Evolutionary conservation across 2,797 vertebrate genomes (phyloP).

Genomic region (Oreochromis mossambicus): DNA sequence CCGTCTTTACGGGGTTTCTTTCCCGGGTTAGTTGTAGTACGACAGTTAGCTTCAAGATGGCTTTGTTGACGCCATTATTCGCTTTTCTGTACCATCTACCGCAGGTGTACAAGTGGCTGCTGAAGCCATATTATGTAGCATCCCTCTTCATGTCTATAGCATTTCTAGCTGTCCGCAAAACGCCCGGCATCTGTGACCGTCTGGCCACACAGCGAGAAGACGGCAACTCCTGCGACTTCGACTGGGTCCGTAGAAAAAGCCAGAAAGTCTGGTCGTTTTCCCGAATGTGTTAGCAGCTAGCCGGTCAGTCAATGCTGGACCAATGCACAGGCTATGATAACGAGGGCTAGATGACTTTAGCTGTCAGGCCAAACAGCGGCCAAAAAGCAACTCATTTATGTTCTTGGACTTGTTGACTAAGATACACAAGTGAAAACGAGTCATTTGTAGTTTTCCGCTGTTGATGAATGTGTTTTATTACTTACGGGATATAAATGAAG

Average conservation of each 20-base stretch:
- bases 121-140: slow-evolving; percentile 87
- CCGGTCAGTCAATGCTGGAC: background rate
- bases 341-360: background rate
- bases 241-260: slow-evolving; percentile 82
- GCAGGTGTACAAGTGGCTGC: slow-evolving; percentile 89
- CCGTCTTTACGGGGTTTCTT: background rate
- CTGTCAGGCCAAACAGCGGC: background rate
- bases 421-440: background rate
- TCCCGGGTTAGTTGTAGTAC: background rate
- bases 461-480: background rate
- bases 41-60: slow-evolving; percentile 69
- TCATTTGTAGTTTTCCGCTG: background rate
- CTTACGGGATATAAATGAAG: background rate
- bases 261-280: background rate
- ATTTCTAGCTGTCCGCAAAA: slow-evolving; percentile 87
- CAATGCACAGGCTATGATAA: background rate
- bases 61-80: slow-evolving; percentile 84
- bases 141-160: slow-evolving; percentile 86
- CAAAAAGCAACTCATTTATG: background rate
- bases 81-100: slow-evolving; percentile 88
- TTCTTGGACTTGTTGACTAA: background rate
- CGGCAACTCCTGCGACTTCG: slow-evolving; percentile 94
- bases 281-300: background rate
- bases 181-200: slow-evolving; percentile 86
- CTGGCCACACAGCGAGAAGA: slow-evolving; percentile 90